Evolutionary conservation across 2,888 invertebrate species (phyloP).

Genomic region (Gonocerus acuteangulatus): DNA sequence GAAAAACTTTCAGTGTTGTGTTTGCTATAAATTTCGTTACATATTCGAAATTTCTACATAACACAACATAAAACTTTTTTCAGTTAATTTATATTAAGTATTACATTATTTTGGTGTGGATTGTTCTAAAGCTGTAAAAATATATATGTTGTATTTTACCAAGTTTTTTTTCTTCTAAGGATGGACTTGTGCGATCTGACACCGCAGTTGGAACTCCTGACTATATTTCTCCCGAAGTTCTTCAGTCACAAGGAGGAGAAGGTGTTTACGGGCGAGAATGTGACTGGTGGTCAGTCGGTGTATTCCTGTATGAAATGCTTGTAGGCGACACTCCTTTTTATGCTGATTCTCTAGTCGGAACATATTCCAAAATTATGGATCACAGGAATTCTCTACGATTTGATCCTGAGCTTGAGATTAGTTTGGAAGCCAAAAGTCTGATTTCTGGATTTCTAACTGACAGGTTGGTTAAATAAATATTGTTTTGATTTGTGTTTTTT

Average conservation of each 20-base stretch:
- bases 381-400: constrained; percentile 92
- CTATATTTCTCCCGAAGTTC: constrained; percentile 97
- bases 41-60: too few species aligned
- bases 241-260: constrained; percentile 92
- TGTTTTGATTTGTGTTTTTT: too few species aligned
- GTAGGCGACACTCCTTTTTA: constrained; percentile 96
- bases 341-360: constrained; percentile 94
- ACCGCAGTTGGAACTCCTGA: constrained; percentile 99
- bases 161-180: constrained; percentile 52
- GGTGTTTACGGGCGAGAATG: constrained; percentile 95
- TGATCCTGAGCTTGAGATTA: constrained; percentile 85
- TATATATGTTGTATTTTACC: too few species aligned
- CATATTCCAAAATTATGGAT: constrained; percentile 99
- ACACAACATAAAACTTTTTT: too few species aligned
- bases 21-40: too few species aligned
- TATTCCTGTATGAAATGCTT: constrained; percentile 97
- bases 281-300: constrained; percentile 99
- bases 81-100: too few species aligned
- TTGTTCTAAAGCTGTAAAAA: too few species aligned
- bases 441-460: constrained; percentile 93
- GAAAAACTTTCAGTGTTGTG: too few species aligned
- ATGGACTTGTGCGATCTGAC: constrained; percentile 90
- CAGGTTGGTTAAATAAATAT: constrained; percentile 47
- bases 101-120: too few species aligned
- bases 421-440: constrained; percentile 74